These are phyloP conservation scores for Calliopsis andreniformis DNA, from an alignment of 1,140 invertebrate genomes.

Conservation along the genomic window DNA sequence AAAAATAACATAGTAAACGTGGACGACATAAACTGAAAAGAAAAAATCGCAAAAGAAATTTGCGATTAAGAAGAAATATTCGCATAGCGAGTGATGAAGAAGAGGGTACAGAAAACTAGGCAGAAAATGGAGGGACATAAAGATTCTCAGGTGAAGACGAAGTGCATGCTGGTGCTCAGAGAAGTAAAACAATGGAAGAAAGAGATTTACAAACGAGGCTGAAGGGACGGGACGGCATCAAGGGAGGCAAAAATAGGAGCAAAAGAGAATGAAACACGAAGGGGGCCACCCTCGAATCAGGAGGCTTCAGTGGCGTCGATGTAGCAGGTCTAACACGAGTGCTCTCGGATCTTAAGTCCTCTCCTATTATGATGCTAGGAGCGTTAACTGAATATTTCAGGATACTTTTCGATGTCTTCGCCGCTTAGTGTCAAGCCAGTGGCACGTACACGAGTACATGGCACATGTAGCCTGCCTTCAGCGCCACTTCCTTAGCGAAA, in stretches of 20 bases:
- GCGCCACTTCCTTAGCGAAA: constrained; percentile 8
- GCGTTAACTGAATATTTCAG: constrained; percentile 69
- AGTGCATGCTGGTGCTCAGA: too few relatives aligned
- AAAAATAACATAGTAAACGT: too few relatives aligned
- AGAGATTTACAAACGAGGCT: constrained; percentile 23
- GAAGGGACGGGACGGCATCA: neutral
- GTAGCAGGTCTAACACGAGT: constrained; percentile 37
- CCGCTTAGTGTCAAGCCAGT: constrained; percentile 44
- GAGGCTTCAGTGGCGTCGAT: constrained; percentile 16
- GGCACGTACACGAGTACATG: constrained; percentile 29
- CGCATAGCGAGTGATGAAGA: neutral
- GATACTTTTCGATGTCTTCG: constrained; percentile 58
- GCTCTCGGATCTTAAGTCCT: constrained; percentile 56
- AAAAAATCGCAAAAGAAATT: neutral
- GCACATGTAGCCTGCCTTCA: neutral
- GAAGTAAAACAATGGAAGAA: neutral
- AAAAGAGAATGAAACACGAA: constrained; percentile 13
- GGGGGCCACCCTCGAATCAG: neutral
- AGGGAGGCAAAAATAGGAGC: neutral
- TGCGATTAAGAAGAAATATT: neutral
- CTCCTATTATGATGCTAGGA: constrained; percentile 60
- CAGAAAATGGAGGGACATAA: neutral
- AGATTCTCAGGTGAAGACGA: neutral
- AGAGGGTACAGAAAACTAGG: neutral
- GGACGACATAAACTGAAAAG: neutral